Percentiles rank a stretch among this genome's conserved stretches.
Conservation (phyloP, 2,797 vertebrate species). For the Sebastes trivittatus region DNA sequence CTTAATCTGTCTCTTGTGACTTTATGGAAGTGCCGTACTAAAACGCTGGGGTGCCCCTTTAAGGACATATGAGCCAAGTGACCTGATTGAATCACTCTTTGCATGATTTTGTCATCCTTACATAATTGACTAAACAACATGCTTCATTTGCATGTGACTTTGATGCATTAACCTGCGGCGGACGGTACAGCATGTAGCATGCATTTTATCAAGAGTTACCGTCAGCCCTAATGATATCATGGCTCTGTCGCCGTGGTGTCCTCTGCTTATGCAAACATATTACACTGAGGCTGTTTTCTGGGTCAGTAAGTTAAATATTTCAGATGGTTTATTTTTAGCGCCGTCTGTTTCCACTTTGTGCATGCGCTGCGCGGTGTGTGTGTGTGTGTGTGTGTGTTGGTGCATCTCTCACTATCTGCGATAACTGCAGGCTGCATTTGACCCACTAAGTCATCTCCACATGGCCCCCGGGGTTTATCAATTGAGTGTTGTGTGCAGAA, state of each 20-base stretch:
- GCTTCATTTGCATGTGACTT: conserved; percentile 18
- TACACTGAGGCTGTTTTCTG: conserved; percentile 81
- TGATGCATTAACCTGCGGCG: neutral
- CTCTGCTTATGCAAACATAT: conserved; percentile 77
- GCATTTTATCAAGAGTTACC: conserved; percentile 45
- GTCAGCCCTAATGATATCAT: conserved; percentile 80
- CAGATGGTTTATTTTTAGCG: conserved; percentile 86
- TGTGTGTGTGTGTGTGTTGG: conserved; percentile 23
- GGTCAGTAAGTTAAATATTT: conserved; percentile 89
- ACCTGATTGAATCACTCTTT: conserved; percentile 20
- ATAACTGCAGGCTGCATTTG: conserved; percentile 82
- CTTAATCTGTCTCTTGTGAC: neutral
- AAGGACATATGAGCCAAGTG: conserved; percentile 1
- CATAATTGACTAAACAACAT: conserved; percentile 2
- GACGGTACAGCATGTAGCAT: neutral
- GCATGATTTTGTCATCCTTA: conserved; percentile 1
- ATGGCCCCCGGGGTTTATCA: conserved; percentile 69
- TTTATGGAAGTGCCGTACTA: neutral
- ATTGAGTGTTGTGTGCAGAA: conserved; percentile 62
- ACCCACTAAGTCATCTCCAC: conserved; percentile 83
- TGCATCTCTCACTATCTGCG: conserved; percentile 56
- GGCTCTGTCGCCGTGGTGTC: conserved; percentile 46
- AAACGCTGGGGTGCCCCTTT: neutral
- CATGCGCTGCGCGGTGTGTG: conserved; percentile 14
- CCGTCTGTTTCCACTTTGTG: conserved; percentile 81